These are phyloP conservation scores for Platorchestia sp. DNA, from an alignment of 1,140 invertebrate genomes.

Conservation along the genomic window DNA sequence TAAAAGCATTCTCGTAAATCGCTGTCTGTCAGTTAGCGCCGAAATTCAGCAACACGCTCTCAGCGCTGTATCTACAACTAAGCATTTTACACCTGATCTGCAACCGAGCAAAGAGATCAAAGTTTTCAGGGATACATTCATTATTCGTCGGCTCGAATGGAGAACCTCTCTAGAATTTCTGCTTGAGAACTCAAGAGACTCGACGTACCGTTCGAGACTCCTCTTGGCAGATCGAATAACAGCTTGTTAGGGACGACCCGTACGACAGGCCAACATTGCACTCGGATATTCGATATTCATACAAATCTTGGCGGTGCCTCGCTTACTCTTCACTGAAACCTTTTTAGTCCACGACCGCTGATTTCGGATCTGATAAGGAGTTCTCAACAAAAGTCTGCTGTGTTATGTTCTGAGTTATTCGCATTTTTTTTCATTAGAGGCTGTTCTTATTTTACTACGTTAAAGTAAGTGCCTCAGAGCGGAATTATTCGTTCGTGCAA, in stretches of 20 bases:
- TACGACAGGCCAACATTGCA: slow-evolving; percentile 27
- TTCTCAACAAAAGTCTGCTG: neutral
- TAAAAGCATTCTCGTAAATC: neutral
- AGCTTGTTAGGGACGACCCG: slow-evolving; percentile 52
- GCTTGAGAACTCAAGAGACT: slow-evolving; percentile 26
- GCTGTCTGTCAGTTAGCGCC: neutral
- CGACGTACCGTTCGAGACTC: slow-evolving; percentile 8
- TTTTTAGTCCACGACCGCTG: slow-evolving; percentile 6
- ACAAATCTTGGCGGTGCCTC: slow-evolving; percentile 16
- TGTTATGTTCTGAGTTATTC: neutral
- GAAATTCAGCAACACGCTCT: neutral
- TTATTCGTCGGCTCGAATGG: neutral
- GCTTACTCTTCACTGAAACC: neutral
- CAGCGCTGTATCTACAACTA: neutral
- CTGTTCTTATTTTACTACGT: neutral
- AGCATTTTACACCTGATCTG: neutral
- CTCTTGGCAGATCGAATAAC: slow-evolving; percentile 49
- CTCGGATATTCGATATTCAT: slow-evolving; percentile 52
- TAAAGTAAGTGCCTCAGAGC: neutral
- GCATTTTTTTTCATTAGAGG: neutral
- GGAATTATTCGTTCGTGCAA: neutral
- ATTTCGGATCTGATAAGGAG: neutral
- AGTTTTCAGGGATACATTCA: neutral
- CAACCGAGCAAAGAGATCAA: neutral
- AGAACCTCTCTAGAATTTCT: slow-evolving; percentile 33